phyloP scores from a whole-genome alignment of 1,140 invertebrate genomes.

The Scaptomyza graminum region DNA sequence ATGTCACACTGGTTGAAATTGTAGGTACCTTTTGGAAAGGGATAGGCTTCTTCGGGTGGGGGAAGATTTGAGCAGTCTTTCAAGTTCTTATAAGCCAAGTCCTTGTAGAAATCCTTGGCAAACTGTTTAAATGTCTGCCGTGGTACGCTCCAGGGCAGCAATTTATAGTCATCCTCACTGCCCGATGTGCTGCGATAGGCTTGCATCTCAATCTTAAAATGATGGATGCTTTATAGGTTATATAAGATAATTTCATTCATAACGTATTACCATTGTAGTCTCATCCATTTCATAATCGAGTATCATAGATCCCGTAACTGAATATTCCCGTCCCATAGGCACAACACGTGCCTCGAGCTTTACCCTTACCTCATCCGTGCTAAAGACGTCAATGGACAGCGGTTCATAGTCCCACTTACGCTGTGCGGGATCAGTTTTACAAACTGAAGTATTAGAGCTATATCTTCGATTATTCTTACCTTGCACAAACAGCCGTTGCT shows the following conservation, averaged over 20 bases:
- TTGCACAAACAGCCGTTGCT: conserved; percentile 5
- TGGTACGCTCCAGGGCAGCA: conserved; percentile 40
- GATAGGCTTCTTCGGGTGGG: conserved; percentile 36
- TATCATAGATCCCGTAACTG: conserved; percentile 6
- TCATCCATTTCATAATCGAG: conserved; percentile 34
- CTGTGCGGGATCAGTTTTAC: conserved; percentile 4
- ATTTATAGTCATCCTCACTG: conserved; percentile 56
- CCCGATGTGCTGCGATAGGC: conserved; percentile 52
- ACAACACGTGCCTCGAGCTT: conserved; percentile 2
- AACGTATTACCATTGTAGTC: conserved; percentile 29
- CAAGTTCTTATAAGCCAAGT: conserved; percentile 49
- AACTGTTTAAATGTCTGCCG: conserved; percentile 30
- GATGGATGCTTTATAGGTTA: too few species aligned
- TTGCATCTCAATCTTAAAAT: conserved; percentile 39
- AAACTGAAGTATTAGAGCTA: too few species aligned
- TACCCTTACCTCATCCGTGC: conserved; percentile 30
- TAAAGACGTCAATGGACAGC: conserved; percentile 6
- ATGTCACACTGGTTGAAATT: conserved; percentile 39
- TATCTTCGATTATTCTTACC: conserved; percentile 26
- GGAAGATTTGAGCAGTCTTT: conserved; percentile 51
- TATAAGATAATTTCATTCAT: too few species aligned
- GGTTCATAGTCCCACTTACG: conserved; percentile 66
- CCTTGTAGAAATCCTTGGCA: conserved; percentile 39
- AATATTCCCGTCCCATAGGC: conserved; percentile 28
- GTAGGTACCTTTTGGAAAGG: conserved; percentile 40